phyloP scores from a whole-genome alignment of 2,797 vertebrate genomes.

The Sebastes minor region DNA sequence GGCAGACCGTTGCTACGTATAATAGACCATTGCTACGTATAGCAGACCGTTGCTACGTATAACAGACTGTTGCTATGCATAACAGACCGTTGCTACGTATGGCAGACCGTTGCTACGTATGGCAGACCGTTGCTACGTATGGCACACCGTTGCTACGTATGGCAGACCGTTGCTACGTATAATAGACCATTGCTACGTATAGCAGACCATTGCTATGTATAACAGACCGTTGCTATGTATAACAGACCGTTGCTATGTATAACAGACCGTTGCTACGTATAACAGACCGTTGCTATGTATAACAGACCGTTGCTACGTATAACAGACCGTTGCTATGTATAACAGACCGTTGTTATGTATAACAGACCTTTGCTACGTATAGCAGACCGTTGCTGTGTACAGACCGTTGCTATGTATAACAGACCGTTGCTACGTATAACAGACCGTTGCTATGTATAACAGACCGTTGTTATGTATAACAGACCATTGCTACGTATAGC shows the following conservation, averaged over 20 bases:
- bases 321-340: fast-evolving
- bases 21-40: fast-evolving
- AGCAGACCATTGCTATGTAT: too few species aligned
- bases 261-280: fast-evolving
- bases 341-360: fast-evolving
- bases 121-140: fast-evolving
- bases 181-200: fast-evolving
- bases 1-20: too few species aligned
- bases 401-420: too few species aligned
- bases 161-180: fast-evolving
- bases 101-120: too few species aligned
- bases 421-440: fast-evolving
- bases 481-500: fast-evolving
- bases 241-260: too few species aligned
- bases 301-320: fast-evolving
- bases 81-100: too few species aligned
- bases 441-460: too few species aligned
- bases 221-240: too few species aligned
- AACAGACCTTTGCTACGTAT: fast-evolving
- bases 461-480: too few species aligned
- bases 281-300: fast-evolving
- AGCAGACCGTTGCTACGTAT: fast-evolving
- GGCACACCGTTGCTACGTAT: fast-evolving
- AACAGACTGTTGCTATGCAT: too few species aligned
- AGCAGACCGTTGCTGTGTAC: too few species aligned